phyloP scores from a whole-genome alignment of 2,797 vertebrate genomes.

The Acomys russatus region DNA sequence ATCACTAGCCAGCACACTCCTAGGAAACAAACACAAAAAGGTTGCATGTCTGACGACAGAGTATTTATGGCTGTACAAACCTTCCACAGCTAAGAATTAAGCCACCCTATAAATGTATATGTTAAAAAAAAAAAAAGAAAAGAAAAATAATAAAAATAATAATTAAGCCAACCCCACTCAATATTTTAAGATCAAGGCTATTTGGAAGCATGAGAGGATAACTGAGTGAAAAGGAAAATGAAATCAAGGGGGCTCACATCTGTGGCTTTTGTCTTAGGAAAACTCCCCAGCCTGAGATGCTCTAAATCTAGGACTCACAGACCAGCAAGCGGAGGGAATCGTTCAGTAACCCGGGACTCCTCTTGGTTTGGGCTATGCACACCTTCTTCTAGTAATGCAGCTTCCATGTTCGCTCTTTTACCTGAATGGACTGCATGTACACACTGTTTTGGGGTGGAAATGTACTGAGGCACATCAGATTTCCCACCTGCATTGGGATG shows the following conservation, averaged over 20 bases:
- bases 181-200: background rate
- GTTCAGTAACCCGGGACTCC: background rate
- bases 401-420: background rate
- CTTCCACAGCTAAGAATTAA: constrained; percentile 31
- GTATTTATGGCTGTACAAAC: constrained; percentile 23
- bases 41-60: background rate
- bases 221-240: background rate
- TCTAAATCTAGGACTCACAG: background rate
- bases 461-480: background rate
- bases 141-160: no score
- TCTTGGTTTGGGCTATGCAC: background rate
- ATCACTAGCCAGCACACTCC: constrained; percentile 41
- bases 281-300: background rate
- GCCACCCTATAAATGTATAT: background rate
- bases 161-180: background rate
- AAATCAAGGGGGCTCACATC: background rate
- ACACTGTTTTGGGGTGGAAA: background rate
- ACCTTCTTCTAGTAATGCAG: background rate
- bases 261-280: background rate
- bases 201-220: background rate
- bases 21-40: constrained; percentile 44
- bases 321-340: background rate
- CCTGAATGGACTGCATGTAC: no score
- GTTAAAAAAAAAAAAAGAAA: no score
- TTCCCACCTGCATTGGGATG: no score